Evolutionary conservation across 1,140 invertebrate species (phyloP), one percentile per base, ranked within the genome.

Genomic region (Lasioglossum albipes): DNA sequence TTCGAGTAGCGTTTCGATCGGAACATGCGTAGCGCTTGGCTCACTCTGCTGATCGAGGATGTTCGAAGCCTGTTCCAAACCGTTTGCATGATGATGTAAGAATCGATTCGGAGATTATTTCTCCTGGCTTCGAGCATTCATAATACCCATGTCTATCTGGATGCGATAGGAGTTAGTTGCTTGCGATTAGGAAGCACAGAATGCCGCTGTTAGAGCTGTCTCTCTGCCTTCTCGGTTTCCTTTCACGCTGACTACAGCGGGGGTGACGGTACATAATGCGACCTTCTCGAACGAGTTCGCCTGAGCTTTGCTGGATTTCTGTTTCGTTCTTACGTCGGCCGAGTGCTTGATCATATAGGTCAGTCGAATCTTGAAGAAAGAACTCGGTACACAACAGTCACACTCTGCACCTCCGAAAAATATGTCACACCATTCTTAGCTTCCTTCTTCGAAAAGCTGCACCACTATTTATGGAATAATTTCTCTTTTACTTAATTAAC

Each of bases 281-380:
- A 79, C 2, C 20, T 75, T 68, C 66, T 76, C 75, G 74, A 75
- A 81, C 84, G 89, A 89, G 87, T 89, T 90, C 81, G 89, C 86
- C 88, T 89, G 88, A 87, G 89, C 89, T 88, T 90, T 89, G 89
- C 88, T 89, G 83, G 84, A 80, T 84, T 83, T 87, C 45, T 79
- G 75, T 71, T 84, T 78, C 61, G 49, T 82, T 78, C 65, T 71
- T 62, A 61, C 59, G 41, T 69, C 62, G 66, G 57, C 65, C 80
- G 80, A 67, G 65, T 82, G 83, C 61, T 45, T n/a, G 69, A 73
- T 81, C n/a, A 5, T n/a, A 5, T 18, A 3, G 5, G 5, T 13
- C 13, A 10, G 0, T 2, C 13, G 27, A 66, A 42, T 42, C 36
- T 42, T n/a, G 64, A 41, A 27, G 57, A 54, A 41, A 59, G 27